A percentile compares a stretch with the other conserved stretches of the same genome.
Conservation (phyloP, 1,140 invertebrate genomes). For the Lepeophtheirus salmonis region DNA sequence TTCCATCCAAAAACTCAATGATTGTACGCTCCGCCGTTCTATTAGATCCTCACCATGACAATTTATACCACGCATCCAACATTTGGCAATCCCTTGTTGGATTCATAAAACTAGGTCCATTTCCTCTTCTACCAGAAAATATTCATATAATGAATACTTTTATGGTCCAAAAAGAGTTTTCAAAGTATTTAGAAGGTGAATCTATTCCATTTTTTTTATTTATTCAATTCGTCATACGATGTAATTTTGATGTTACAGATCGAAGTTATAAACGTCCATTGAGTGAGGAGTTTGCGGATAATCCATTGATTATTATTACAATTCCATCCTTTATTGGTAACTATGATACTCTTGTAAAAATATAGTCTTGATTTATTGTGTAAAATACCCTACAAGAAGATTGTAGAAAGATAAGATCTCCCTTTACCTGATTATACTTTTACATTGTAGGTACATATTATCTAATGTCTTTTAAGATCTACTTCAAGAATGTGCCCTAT, state of each 20-base stretch:
- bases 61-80: background rate
- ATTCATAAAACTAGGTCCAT: background rate
- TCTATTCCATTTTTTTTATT: background rate
- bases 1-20: background rate
- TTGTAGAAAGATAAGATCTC: no score
- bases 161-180: background rate
- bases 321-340: background rate
- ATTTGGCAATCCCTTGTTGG: background rate
- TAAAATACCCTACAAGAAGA: no score
- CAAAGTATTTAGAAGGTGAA: background rate
- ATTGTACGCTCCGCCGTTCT: background rate
- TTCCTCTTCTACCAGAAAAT: background rate
- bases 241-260: background rate
- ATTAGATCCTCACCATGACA: background rate
- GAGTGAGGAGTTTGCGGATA: background rate
- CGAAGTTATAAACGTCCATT: background rate
- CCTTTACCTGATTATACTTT: no score
- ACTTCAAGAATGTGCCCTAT: no score
- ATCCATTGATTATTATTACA: background rate
- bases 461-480: no score
- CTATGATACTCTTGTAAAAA: no score
- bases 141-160: background rate
- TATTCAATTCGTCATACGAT: background rate
- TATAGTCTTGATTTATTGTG: no score
- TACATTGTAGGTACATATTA: no score